Evolutionary conservation across 2,113 vertebrate species (phyloP).

Genomic region (Notechis scutatus): DNA sequence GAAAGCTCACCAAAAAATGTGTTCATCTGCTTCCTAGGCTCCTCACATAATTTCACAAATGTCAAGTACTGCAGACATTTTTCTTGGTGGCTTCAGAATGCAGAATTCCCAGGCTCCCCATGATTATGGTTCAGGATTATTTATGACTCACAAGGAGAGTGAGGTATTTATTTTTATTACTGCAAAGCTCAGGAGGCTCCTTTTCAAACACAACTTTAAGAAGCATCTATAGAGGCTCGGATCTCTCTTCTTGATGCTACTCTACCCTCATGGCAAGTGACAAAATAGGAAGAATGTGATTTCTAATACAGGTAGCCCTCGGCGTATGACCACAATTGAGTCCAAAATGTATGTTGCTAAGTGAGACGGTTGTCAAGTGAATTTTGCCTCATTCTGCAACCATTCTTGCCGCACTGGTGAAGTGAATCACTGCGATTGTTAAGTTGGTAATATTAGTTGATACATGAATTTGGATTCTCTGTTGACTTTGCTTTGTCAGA

Average conservation of each 20-base stretch:
- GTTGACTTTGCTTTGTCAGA: not conserved
- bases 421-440: not conserved
- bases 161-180: slow-evolving; percentile 36
- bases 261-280: not conserved
- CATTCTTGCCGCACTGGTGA: not conserved
- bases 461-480: not conserved
- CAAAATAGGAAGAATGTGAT: not conserved
- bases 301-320: slow-evolving; percentile 1
- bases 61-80: slow-evolving; percentile 47
- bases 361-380: not conserved
- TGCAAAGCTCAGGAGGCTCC: slow-evolving; percentile 22
- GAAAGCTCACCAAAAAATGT: slow-evolving; percentile 45
- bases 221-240: slow-evolving; percentile 25
- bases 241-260: not conserved
- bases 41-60: slow-evolving; percentile 43
- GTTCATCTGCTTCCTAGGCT: slow-evolving; percentile 51
- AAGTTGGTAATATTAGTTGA: not conserved
- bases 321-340: not conserved
- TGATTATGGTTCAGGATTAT: slow-evolving; percentile 31
- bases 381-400: not conserved
- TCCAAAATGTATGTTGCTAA: not conserved
- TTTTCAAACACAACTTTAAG: slow-evolving; percentile 39
- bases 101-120: slow-evolving; percentile 37
- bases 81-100: slow-evolving; percentile 46
- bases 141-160: slow-evolving; percentile 34